phyloP scores from a whole-genome alignment of 2,797 vertebrate species.

The Sebastes vulpes region DNA sequence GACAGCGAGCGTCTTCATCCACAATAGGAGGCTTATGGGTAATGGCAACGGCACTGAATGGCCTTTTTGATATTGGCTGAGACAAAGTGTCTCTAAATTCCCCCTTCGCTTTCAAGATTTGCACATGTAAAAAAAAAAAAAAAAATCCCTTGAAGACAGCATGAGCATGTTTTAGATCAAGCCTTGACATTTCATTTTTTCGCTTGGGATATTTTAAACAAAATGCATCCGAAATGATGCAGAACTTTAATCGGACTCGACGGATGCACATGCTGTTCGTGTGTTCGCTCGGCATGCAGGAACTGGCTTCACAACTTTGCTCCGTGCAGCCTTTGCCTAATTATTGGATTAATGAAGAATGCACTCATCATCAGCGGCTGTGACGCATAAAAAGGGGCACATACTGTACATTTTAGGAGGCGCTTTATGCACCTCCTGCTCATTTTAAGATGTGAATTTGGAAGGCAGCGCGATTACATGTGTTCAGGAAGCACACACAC shows the following conservation, averaged over 20 bases:
- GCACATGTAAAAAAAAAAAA: constrained; percentile 35
- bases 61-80: constrained; percentile 79
- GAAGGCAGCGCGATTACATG: constrained; percentile 80
- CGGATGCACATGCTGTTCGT: constrained; percentile 57
- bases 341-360: constrained; percentile 72
- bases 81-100: constrained; percentile 73
- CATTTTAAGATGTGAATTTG: constrained; percentile 74
- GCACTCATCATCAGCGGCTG: constrained; percentile 66
- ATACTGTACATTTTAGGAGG: constrained; percentile 72
- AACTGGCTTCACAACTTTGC: constrained; percentile 74
- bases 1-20: constrained; percentile 70
- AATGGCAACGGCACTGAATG: constrained; percentile 67
- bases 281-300: constrained; percentile 37
- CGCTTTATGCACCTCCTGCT: constrained; percentile 57
- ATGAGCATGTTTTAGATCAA: constrained; percentile 61
- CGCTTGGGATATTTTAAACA: constrained; percentile 52
- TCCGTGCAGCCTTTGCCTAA: constrained; percentile 80
- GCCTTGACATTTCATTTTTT: constrained; percentile 60
- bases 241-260: constrained; percentile 51
- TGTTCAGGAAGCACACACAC: constrained; percentile 46
- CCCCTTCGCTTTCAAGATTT: constrained; percentile 66
- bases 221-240: constrained; percentile 55
- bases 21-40: constrained; percentile 78
- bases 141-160: constrained; percentile 55
- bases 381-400: constrained; percentile 74